A percentile compares a stretch with the other conserved stretches of the same genome.
phyloP scores from a whole-genome alignment of 2,888 invertebrate genomes.

The Zelleria hepariella region DNA sequence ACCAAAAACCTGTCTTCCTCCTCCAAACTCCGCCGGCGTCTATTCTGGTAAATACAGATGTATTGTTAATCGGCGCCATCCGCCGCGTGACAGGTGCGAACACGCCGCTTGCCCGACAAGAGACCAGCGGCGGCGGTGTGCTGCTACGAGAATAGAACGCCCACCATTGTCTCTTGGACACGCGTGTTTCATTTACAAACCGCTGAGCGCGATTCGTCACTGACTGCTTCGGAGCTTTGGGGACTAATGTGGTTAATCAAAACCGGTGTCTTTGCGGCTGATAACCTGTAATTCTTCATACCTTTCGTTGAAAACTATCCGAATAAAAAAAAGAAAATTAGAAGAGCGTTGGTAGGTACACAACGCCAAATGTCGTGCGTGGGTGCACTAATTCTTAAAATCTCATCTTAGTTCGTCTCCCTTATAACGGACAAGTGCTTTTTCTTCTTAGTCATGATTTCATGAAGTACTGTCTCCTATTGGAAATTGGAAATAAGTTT shows the following conservation, averaged over 20 bases:
- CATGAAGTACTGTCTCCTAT: too few species aligned
- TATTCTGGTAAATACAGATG: neutral
- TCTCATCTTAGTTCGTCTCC: too few species aligned
- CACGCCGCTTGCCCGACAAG: neutral
- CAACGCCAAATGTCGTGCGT: too few species aligned
- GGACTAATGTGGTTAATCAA: neutral
- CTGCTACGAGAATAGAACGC: neutral
- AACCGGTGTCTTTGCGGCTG: neutral
- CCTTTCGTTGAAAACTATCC: too few species aligned
- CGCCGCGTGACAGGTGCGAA: neutral
- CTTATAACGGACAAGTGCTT: too few species aligned
- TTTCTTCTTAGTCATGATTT: too few species aligned
- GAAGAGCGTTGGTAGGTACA: too few species aligned
- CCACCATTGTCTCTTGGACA: neutral
- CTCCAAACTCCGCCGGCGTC: neutral
- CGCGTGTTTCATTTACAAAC: neutral
- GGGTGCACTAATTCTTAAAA: too few species aligned
- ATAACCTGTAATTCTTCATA: neutral
- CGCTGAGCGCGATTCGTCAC: neutral
- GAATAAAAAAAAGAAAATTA: too few species aligned
- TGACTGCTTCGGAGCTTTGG: neutral
- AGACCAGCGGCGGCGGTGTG: neutral
- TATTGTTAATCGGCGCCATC: slow-evolving; percentile 1
- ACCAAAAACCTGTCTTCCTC: neutral
- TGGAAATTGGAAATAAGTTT: too few species aligned